Conservation (phyloP, 2,888 invertebrate genomes). For the Andrena camellia region DNA sequence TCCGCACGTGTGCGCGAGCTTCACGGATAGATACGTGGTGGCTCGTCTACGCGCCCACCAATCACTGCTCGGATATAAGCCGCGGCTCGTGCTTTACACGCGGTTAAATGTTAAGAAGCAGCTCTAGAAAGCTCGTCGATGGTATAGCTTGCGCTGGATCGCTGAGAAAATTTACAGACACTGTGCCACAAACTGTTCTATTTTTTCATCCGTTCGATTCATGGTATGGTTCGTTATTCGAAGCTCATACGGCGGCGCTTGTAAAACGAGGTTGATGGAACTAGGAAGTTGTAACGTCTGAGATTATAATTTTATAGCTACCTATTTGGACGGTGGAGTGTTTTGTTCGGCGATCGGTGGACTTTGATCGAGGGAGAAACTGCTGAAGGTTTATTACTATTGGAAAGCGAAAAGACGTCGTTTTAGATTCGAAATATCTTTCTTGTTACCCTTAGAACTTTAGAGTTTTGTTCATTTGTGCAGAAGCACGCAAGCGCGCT, state of each 20-base stretch:
- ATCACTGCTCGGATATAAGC: slow-evolving; percentile 48
- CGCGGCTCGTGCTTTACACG: slow-evolving; percentile 32
- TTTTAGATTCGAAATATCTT: too few species aligned
- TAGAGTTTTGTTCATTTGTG: too few species aligned
- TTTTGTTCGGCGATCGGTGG: too few species aligned
- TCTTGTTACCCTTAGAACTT: too few species aligned
- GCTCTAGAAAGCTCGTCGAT: neutral
- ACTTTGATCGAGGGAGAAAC: too few species aligned
- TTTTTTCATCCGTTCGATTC: neutral
- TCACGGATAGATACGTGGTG: slow-evolving; percentile 40
- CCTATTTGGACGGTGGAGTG: too few species aligned
- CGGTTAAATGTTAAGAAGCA: slow-evolving; percentile 38
- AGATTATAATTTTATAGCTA: too few species aligned
- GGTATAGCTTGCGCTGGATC: slow-evolving; percentile 25
- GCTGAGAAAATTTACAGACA: neutral
- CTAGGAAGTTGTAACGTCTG: too few species aligned
- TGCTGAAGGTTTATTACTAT: too few species aligned
- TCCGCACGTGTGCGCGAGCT: slow-evolving; percentile 17
- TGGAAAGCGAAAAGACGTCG: too few species aligned
- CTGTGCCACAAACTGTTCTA: neutral
- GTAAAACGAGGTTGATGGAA: neutral
- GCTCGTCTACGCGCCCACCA: slow-evolving; percentile 26
- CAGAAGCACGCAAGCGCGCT: too few species aligned
- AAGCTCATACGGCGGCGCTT: neutral
- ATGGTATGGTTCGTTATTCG: neutral